Conservation (phyloP, 2,797 vertebrate species). For the Tenualosa thibaudeaui region DNA sequence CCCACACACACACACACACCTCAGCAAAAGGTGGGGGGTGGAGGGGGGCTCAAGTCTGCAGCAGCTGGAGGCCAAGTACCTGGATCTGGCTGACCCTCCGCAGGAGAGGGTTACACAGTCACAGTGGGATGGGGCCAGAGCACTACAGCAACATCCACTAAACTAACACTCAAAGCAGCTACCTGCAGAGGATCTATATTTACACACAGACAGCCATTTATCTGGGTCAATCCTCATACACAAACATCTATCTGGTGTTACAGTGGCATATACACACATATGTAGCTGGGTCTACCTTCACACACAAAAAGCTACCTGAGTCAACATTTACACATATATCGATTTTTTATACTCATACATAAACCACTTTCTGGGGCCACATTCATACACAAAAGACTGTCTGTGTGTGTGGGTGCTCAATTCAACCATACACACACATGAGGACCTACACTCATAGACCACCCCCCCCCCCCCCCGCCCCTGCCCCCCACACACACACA, state of each 20-base stretch:
- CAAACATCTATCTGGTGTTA: neutral
- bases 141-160: neutral
- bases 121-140: neutral
- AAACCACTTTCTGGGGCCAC: too few species aligned
- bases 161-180: neutral
- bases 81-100: neutral
- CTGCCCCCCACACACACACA: too few species aligned
- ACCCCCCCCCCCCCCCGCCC: too few species aligned
- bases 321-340: neutral
- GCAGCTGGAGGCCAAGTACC: neutral
- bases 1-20: neutral
- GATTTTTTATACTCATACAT: too few species aligned
- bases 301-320: neutral
- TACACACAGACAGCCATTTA: neutral
- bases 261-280: too few species aligned
- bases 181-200: neutral
- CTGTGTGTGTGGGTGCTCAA: too few species aligned
- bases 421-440: too few species aligned
- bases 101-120: neutral
- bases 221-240: neutral
- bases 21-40: neutral
- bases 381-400: too few species aligned
- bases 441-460: too few species aligned
- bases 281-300: neutral
- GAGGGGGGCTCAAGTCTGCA: neutral